Base-by-base conservation (phyloP, 2,113 vertebrate genomes). In the Seriola dumerili region DNA sequence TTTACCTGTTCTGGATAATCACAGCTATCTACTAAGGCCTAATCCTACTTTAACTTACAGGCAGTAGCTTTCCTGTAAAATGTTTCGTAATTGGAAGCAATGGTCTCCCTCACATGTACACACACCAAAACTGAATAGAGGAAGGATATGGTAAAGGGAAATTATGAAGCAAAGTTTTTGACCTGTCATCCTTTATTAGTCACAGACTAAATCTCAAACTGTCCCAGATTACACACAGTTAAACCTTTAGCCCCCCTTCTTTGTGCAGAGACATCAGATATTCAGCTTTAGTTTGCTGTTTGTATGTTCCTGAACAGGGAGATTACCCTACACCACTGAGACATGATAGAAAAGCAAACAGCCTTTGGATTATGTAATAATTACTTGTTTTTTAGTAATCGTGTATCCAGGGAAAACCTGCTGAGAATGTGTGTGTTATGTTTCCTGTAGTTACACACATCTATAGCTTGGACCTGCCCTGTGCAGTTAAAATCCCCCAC, bases 111-210 rank as follows among this genome's bases (percentile, higher is more conserved):
- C 13, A 57, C 13, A 8, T 9, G 59, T 12, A 21, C 4, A 36
- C 13, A 44, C 13, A 64, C 14, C 5, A 10, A 66, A 1, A 84
- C 4, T 12, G 1, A 80, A 84, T 88, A 78, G 59, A 77, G 83
- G 92, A 91, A 93, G 86, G 82, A 76, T 38, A 54, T 62, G 32
- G 12, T 29, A 3, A 72, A 36, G 48, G 70, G 79, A 79, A 80
- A 84, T 62, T 19, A 65, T 72, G 32, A 72, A 29, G 34, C 63
- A 11, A 57, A 61, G 1, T 4, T 34, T 40, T 14, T 40, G 34
- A 55, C 38, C 4, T 0, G 17, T 77, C 72, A 62, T 34, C 16
- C 42, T 36, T 11, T 73, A 2, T 40, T 38, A 55, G 46, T 85
- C 72, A 79, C 2, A 7, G 29, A 7, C 13, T 0, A 29, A 29